These are phyloP conservation scores for Abrostola triplasia DNA, from an alignment of 2,888 invertebrate genomes.

Conservation along the genomic window DNA sequence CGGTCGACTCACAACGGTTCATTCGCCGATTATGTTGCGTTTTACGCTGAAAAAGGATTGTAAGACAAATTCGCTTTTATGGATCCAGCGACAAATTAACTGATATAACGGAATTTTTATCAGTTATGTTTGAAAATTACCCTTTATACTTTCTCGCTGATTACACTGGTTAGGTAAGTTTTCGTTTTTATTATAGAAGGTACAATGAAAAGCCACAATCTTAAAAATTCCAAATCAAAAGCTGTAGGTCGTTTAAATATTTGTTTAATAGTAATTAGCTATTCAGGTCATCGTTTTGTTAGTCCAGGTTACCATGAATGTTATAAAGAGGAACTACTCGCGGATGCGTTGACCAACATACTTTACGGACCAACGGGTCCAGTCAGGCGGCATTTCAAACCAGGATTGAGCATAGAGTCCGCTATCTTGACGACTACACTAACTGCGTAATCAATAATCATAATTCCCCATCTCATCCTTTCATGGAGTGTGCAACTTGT, in stretches of 20 bases:
- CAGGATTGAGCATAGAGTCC: constrained; percentile 61
- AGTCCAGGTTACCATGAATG: constrained; percentile 19
- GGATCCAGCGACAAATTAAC: constrained; percentile 40
- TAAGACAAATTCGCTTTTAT: constrained; percentile 52
- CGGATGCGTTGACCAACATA: constrained; percentile 72
- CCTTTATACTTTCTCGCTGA: too few species aligned
- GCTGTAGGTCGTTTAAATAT: neutral
- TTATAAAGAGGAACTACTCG: constrained; percentile 62
- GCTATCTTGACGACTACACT: constrained; percentile 52
- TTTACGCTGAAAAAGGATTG: constrained; percentile 55
- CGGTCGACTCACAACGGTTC: constrained; percentile 71
- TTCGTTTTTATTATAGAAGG: too few species aligned
- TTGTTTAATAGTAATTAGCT: neutral
- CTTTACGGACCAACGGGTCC: constrained; percentile 66
- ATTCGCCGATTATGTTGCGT: constrained; percentile 60
- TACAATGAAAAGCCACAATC: neutral
- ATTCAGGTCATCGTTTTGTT: neutral
- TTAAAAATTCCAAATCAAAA: neutral
- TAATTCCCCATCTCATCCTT: constrained; percentile 47
- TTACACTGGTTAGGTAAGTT: too few species aligned
- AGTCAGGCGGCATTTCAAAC: constrained; percentile 73
- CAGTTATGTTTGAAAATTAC: constrained; percentile 7
- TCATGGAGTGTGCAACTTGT: constrained; percentile 30
- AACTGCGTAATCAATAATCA: constrained; percentile 54
- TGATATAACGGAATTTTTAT: constrained; percentile 57